A percentile compares a stretch with the other conserved stretches of the same genome.
phyloP scores from a whole-genome alignment of 2,797 vertebrate species.

The Muscicapa striata region DNA sequence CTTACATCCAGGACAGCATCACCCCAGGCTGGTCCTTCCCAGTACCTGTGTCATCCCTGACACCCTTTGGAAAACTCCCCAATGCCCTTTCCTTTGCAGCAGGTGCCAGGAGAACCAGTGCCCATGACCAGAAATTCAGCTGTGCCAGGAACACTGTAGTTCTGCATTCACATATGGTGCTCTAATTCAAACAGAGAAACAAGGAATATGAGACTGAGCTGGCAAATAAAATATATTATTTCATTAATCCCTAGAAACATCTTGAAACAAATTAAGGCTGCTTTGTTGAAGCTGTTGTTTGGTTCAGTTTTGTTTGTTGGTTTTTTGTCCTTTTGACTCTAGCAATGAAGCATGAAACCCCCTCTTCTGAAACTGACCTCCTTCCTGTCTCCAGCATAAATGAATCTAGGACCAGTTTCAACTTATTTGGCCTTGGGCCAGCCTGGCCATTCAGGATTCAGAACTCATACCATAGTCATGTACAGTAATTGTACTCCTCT shows the following conservation, averaged over 20 bases:
- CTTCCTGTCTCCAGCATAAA: neutral
- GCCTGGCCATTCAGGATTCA: neutral
- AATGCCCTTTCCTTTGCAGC: neutral
- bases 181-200: neutral
- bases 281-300: neutral
- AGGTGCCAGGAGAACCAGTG: neutral
- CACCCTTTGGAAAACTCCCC: neutral
- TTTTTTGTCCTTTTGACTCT: neutral
- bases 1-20: neutral
- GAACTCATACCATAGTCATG: accelerated
- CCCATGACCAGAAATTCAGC: neutral
- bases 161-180: neutral
- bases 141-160: neutral
- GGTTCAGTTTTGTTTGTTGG: neutral
- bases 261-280: neutral
- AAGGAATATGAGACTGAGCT: neutral
- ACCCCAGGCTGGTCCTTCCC: neutral
- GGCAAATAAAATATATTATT: neutral
- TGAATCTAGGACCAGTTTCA: neutral
- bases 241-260: neutral
- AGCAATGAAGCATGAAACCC: neutral
- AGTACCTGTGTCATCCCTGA: neutral
- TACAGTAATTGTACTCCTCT: neutral
- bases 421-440: neutral
- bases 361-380: neutral